phyloP scores from a whole-genome alignment of 30 jellyfish, hydroid and myxozoan species.

The Phacellophora camtschatica region DNA sequence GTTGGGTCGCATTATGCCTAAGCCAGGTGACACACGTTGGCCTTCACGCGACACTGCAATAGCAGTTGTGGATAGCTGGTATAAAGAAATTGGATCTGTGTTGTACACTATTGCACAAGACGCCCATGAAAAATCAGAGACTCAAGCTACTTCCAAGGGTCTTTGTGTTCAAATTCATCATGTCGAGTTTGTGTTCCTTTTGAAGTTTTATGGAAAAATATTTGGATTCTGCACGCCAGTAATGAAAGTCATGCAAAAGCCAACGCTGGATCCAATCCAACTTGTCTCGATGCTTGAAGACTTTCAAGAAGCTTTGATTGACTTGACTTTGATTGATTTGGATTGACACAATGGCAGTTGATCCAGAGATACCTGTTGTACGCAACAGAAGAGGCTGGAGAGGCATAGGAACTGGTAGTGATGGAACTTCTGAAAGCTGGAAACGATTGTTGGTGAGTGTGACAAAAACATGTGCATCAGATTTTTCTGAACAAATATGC shows the following conservation, averaged over 20 bases:
- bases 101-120: not conserved
- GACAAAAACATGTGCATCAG: no score
- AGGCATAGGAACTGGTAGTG: no score
- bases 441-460: no score
- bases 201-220: conserved; percentile 29
- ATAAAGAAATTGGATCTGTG: conserved; percentile 26
- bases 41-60: conserved; percentile 47
- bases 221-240: conserved; percentile 27
- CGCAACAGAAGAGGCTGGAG: no score
- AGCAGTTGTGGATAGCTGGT: not conserved
- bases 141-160: conserved; percentile 10
- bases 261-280: conserved; percentile 23
- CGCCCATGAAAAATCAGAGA: not conserved
- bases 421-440: no score
- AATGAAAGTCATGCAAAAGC: conserved; percentile 36
- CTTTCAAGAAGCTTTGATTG: not conserved
- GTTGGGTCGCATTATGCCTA: conserved; percentile 36
- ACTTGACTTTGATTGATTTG: not conserved
- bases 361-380: conserved; percentile 37
- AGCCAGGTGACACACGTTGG: conserved; percentile 60
- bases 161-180: conserved; percentile 8
- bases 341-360: conserved; percentile 21
- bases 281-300: conserved; percentile 5
- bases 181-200: conserved; percentile 11
- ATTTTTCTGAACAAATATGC: no score